phyloP scores from a whole-genome alignment of 2,797 vertebrate genomes.

The Sandelia bainsii region DNA sequence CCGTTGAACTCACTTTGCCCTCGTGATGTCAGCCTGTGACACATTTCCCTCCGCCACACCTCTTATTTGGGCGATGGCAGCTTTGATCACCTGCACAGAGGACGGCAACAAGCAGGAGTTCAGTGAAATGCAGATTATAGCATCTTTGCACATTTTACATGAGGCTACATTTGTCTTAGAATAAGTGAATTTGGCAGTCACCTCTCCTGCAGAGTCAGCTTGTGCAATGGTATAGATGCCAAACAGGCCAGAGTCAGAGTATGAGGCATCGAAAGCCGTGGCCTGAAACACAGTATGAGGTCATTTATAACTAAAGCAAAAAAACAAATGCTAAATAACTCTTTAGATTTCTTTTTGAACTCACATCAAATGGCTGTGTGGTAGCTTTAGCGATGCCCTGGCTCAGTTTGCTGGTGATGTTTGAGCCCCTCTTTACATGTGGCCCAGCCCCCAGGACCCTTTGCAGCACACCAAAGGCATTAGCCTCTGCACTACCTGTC shows the following conservation, averaged over 20 bases:
- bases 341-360: slow-evolving; percentile 49
- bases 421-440: slow-evolving; percentile 91
- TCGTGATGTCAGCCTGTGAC: slow-evolving; percentile 83
- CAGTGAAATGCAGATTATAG: neutral
- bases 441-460: slow-evolving; percentile 91
- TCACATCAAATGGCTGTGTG: slow-evolving; percentile 91
- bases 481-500: slow-evolving; percentile 85
- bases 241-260: slow-evolving; percentile 94
- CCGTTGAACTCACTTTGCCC: slow-evolving; percentile 88
- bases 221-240: slow-evolving; percentile 92
- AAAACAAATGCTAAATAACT: neutral
- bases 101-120: neutral
- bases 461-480: slow-evolving; percentile 91
- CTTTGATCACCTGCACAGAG: slow-evolving; percentile 88
- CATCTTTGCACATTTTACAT: neutral
- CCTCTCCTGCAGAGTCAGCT: slow-evolving; percentile 85
- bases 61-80: slow-evolving; percentile 88
- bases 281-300: slow-evolving; percentile 81
- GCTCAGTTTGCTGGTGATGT: slow-evolving; percentile 85
- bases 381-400: slow-evolving; percentile 89
- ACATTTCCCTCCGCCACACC: slow-evolving; percentile 87
- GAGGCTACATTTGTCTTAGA: slow-evolving; percentile 1
- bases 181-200: slow-evolving; percentile 68
- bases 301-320: neutral
- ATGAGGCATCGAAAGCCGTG: slow-evolving; percentile 90